Conservation (phyloP, 2,888 invertebrate genomes). For the Drosophila melanosoma region DNA sequence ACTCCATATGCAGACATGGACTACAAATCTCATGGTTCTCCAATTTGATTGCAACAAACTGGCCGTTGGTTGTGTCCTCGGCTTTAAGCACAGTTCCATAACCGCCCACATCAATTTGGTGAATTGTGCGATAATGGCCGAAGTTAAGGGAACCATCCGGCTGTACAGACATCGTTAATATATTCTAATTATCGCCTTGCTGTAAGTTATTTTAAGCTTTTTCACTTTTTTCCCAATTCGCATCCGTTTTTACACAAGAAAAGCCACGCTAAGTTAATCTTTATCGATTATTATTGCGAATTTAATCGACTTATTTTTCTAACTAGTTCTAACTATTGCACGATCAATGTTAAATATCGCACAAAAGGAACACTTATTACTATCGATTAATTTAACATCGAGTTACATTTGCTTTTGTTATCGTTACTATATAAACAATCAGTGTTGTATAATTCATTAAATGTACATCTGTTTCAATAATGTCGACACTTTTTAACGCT, state of each 20-base stretch:
- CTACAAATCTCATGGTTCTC: neutral
- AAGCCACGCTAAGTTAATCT: too few relatives aligned
- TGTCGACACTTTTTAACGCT: constrained; percentile 12
- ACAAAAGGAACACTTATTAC: too few relatives aligned
- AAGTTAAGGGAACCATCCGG: fast-evolving
- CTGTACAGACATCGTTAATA: neutral
- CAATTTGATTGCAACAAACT: constrained; percentile 51
- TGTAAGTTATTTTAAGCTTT: neutral
- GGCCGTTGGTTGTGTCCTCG: neutral
- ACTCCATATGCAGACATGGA: constrained; percentile 27
- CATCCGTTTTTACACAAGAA: neutral
- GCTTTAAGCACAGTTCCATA: constrained; percentile 49
- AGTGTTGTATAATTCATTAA: neutral
- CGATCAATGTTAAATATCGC: neutral
- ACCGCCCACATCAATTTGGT: constrained; percentile 36
- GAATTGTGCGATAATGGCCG: constrained; percentile 3
- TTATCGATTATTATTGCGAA: neutral
- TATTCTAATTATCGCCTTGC: neutral
- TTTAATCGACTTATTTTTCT: neutral
- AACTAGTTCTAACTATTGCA: neutral
- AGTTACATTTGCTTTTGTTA: neutral
- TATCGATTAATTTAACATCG: neutral
- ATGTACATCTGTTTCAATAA: neutral
- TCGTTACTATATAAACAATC: constrained; percentile 7
- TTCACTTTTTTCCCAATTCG: neutral